Percentiles rank a stretch among this genome's conserved stretches.
phyloP scores from a whole-genome alignment of 2,797 vertebrate genomes.

The Macroramphosus scolopax region DNA sequence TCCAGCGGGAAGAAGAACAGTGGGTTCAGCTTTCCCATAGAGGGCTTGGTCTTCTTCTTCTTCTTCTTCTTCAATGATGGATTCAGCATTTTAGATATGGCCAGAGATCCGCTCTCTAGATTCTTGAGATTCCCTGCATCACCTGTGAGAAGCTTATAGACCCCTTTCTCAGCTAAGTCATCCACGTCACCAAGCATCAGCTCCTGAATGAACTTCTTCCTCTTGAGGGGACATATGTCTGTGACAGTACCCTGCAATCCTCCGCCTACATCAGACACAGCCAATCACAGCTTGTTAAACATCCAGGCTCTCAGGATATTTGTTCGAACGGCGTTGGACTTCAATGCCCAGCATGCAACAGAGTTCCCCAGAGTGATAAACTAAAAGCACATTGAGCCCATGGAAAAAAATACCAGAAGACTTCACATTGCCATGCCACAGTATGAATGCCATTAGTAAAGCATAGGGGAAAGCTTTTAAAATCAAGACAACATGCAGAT shows the following conservation, averaged over 20 bases:
- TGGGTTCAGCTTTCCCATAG: constrained; percentile 50
- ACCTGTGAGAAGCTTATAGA: constrained; percentile 68
- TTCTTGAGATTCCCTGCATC: constrained; percentile 43
- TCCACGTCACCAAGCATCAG: constrained; percentile 77
- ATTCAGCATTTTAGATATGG: constrained; percentile 48
- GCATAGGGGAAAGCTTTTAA: constrained; percentile 32
- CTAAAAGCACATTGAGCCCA: constrained; percentile 35
- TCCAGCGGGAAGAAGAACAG: constrained; percentile 71
- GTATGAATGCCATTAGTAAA: constrained; percentile 46
- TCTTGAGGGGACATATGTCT: constrained; percentile 61
- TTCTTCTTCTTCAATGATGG: constrained; percentile 43
- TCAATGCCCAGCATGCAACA: constrained; percentile 49
- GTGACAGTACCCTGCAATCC: constrained; percentile 60
- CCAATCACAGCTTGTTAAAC: constrained; percentile 63
- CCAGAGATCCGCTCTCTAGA: constrained; percentile 24
- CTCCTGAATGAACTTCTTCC: constrained; percentile 73
- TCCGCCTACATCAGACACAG: constrained; percentile 77
- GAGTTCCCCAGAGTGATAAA: constrained; percentile 13
- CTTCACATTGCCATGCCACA: constrained; percentile 36
- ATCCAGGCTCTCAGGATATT: constrained; percentile 24
- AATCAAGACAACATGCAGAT: constrained; percentile 54
- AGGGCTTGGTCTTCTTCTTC: constrained; percentile 40
- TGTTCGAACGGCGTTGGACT: constrained; percentile 7
- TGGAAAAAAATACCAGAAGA: constrained; percentile 30
- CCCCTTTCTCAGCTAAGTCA: constrained; percentile 75